Evolutionary conservation across 1,140 invertebrate species (phyloP).

Genomic region (Littorina saxatilis): DNA sequence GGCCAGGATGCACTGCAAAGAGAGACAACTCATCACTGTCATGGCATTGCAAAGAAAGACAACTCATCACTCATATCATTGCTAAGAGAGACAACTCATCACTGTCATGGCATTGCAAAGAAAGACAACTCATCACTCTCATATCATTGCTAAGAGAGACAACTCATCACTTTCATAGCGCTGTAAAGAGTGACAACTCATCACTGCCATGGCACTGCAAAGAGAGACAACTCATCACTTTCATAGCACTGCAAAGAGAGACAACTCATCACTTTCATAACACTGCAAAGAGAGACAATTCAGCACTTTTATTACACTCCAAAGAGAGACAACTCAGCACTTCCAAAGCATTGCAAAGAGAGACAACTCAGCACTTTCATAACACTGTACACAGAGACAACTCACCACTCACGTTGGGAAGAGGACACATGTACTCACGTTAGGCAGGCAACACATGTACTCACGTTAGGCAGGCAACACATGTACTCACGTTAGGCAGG

Average conservation of each 20-base stretch:
- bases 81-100: constrained; percentile 58
- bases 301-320: too few species aligned
- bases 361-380: too few species aligned
- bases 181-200: too few species aligned
- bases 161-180: too few species aligned
- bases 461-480: background rate
- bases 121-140: background rate
- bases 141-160: constrained; percentile 77
- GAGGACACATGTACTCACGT: background rate
- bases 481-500: background rate
- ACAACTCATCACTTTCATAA: background rate
- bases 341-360: constrained; percentile 78
- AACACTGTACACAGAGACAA: too few species aligned
- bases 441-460: background rate
- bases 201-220: constrained; percentile 79
- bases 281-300: constrained; percentile 78
- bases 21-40: too few species aligned
- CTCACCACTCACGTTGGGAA: too few species aligned
- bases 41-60: too few species aligned
- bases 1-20: constrained; percentile 86
- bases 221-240: constrained; percentile 10
- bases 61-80: constrained; percentile 76
- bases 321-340: background rate
- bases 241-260: too few species aligned
- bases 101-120: too few species aligned